Base-by-base conservation (phyloP, 2,113 vertebrate species). In the Aramus guarauna region DNA sequence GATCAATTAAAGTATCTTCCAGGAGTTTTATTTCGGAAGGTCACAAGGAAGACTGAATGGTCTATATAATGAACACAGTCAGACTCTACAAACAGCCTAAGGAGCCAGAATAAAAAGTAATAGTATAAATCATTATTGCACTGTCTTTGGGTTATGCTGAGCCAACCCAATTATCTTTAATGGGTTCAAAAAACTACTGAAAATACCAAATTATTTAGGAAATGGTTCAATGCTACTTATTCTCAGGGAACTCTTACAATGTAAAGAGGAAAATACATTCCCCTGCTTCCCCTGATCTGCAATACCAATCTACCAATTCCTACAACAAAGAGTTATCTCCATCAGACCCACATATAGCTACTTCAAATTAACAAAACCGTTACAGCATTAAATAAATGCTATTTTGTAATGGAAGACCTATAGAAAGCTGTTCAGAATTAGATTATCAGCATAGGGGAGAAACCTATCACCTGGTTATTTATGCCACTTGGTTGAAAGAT, bases 381-480 rank as follows among this genome's bases (percentile, higher is more conserved):
- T 67, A 12, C 2, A 92, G 16, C n/a, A 58, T 52, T 63, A 84
- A 85, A 59, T 8, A 73, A 52, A 90, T n/a, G 47, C 11, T 56
- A 47, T 47, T 85, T 47, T n/a, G 12, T 19, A 73, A 59, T 20
- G 21, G 77, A 88, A 92, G 69, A 55, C 39, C 37, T 66, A n/a
- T 9, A 56, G n/a, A 59, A 96, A 94, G 80, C 19, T 37, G 23
- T 29, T 86, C 48, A 34, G 37, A 89, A 34, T 67, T 19, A 32
- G 52, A 3, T 89, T 89, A 94, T 62, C 90, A 55, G 86, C 75
- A 95, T 22, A 85, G 83, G 69, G 52, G 94, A 96, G 95, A 93
- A 92, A 84, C 75, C 69, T 55, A 88, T 93, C 96, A 98, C 97
- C 97, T 97, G 97, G 95, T 29, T 96, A 88, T 96, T 97, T 85